Base-by-base conservation (phyloP, 2,888 invertebrate species). In the Brenthis ino region DNA sequence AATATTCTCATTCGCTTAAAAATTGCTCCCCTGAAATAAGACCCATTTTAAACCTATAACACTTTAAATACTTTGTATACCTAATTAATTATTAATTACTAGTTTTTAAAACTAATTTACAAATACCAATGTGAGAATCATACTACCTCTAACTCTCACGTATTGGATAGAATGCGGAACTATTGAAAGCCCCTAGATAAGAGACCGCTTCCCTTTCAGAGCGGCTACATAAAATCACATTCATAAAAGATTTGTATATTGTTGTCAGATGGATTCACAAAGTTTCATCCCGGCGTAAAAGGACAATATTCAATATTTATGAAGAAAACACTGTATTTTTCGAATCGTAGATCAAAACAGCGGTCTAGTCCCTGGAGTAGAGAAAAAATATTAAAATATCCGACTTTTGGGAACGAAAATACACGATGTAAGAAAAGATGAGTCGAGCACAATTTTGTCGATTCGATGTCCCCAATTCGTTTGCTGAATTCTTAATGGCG, bases 391-490 rank as follows among this genome's bases (percentile, higher is more conserved):
- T 89, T 88, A 89, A 88, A 89, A 90, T 89, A 86, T 88, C 80
- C 83, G 79, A 82, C 82, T 85, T 83, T 80, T 71, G 83, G 84
- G 84, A 82, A 75, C 75, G 80, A 83, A 83, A 87, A 86, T 87
- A 87, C 86, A 85, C 83, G 84, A 84, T 81, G 84, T 85, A 86
- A 86, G 87, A 86, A 88, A 88, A 88, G 87, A 90, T 86, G 88
- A 89, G 87, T 83, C 85, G 80, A 82, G 87, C 85, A 85, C 89
- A 89, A 91, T 92, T 91, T 87, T 85, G 86, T 86, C 90, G 90
- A 90, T 88, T 87, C 90, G 86, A 87, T 89, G 91, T 91, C 88
- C 89, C 85, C 86, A 85, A 88, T 91, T 87, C 91, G 91, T 88
- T 88, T 82, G 83, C 83, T 87, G 92, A 92, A 92, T 92, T 82